Evolutionary conservation across 2,888 invertebrate genomes (phyloP), one percentile per base, ranked within the genome.

Genomic region (Melieria crassipennis): DNA sequence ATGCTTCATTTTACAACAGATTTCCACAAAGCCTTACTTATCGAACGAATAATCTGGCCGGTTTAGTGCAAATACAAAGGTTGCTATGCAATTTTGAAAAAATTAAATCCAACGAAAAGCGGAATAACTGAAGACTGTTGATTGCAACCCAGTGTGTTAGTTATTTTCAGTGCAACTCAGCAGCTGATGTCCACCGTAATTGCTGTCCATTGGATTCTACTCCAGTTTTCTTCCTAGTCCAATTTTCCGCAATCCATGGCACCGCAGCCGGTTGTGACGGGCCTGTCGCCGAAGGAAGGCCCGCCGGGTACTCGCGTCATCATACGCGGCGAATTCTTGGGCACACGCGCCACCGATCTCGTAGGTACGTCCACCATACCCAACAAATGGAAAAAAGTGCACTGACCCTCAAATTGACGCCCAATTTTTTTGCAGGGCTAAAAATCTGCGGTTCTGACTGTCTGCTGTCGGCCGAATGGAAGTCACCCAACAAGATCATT

Each of bases 241-340:
- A 30, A 30, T 30, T 30, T 30, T 30, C 30, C 30, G 30, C 30
- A 30, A 1, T 30, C 7, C 56, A 78, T 78, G 78, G 77, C 76
- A 70, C 78, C 77, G 43, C 78, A 77, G 76, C 96, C 96, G 9
- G 92, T 95, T 69, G 97, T 98, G 16, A 98, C 98, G 58, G 99
- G 99, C 43, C 91, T 99, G 74, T 99, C 99, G 4, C 99, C 99
- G 0, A 99, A 98, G 83, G 99, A 99, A 88, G 99, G 99, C 0
- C 96, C 97, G 57, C 98, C 98, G 9, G 98, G 99, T 7, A 98
- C 98, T 1, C 91, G 95, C 79, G 94, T 99, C 0, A 98, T 94
- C 42, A 95, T 99, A 82, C 90, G 98, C 78, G 97, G 99, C 73
- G 99, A 99, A 89, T 94, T 98, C 88, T 89, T 99, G 61, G 99